A percentile compares a stretch with the other conserved stretches of the same genome.
Evolutionary conservation across 2,797 vertebrate species (phyloP).

Genomic region (Danio jaintianensis): DNA sequence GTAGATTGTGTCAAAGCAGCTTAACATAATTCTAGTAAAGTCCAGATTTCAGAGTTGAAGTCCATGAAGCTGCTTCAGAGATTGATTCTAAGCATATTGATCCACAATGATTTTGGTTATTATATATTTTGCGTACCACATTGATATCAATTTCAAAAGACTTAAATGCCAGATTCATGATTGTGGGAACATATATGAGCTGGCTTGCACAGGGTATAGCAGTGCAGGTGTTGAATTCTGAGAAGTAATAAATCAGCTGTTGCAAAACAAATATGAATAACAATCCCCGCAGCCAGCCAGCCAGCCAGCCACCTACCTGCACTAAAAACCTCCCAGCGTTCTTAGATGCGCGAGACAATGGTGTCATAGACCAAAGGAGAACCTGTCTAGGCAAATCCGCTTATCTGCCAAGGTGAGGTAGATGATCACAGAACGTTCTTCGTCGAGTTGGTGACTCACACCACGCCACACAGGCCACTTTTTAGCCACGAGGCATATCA

Average conservation of each 20-base stretch:
- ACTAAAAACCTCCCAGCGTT: slow-evolving; percentile 64
- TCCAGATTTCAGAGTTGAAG: too few relatives aligned
- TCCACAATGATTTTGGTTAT: not conserved
- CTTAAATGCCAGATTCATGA: slow-evolving; percentile 22
- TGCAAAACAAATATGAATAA: slow-evolving; percentile 62
- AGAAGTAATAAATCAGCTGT: slow-evolving; percentile 62
- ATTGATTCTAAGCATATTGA: not conserved
- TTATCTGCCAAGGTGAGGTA: slow-evolving; percentile 24
- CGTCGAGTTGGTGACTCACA: slow-evolving; percentile 40
- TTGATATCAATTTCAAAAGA: not conserved
- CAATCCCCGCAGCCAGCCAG: slow-evolving; percentile 62
- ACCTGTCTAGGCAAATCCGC: slow-evolving; percentile 44
- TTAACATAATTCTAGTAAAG: too few relatives aligned
- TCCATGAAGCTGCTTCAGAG: not conserved
- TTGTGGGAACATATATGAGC: not conserved
- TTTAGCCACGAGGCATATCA: slow-evolving; percentile 50
- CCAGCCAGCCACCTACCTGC: slow-evolving; percentile 50
- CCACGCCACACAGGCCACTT: slow-evolving; percentile 38
- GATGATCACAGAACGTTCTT: slow-evolving; percentile 39
- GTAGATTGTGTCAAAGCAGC: too few relatives aligned
- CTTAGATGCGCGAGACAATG: slow-evolving; percentile 64
- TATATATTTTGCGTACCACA: slow-evolving; percentile 8
- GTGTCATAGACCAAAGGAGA: slow-evolving; percentile 67
- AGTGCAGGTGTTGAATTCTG: slow-evolving; percentile 40
- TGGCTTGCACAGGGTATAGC: not conserved